Evolutionary conservation across 2,888 invertebrate genomes (phyloP), one percentile per base, ranked within the genome.

Genomic region (Xestia rhomboidea): DNA sequence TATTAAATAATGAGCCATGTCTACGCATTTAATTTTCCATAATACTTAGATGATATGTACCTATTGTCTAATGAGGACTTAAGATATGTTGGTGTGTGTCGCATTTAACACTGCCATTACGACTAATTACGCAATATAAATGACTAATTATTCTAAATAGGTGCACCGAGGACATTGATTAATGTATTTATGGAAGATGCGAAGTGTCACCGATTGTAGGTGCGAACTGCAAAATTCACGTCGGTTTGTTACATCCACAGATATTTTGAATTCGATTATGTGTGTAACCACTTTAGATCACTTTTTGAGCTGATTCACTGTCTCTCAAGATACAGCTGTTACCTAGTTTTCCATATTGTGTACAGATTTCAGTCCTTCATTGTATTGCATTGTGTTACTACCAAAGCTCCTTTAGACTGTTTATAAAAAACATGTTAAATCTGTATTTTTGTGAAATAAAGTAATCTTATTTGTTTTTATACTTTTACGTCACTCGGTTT

Each of bases 141-240:
- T 77, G 0, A 82, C 49, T 41, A 62, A 60, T 54, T 82, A 77
- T 70, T 77, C 60, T 70, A 27, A 82, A 66, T 77, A 66, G 64
- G 54, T 51, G 51, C 51, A 77, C n/a, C 24, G 27, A 21, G 27
- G 51, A 21, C 15, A 30, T 18, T 46, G 34, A 66, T 82, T 30
- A 57, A 54, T 64, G 30, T 57, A 73, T 21, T 41, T 13, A 3
- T 46, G 54, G 8, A 54, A 38, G 49, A n/a, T 54, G 18, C 10
- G 49, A 34, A 57, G 49, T 49, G 30, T 41, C 10, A 54, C 41
- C 18, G 54, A 63, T 62, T 63, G 27, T 46, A 63, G 8, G 3
- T 34, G 7, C 7, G 34, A 60, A 77, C 34, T 24, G 27, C 18
- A 60, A 68, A 77, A 41, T 49, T 15, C 7, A 46, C 7, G 7